Evolutionary conservation across 2,888 invertebrate species (phyloP), one percentile per base, ranked within the genome.

Genomic region (Physocephala rufipes): DNA sequence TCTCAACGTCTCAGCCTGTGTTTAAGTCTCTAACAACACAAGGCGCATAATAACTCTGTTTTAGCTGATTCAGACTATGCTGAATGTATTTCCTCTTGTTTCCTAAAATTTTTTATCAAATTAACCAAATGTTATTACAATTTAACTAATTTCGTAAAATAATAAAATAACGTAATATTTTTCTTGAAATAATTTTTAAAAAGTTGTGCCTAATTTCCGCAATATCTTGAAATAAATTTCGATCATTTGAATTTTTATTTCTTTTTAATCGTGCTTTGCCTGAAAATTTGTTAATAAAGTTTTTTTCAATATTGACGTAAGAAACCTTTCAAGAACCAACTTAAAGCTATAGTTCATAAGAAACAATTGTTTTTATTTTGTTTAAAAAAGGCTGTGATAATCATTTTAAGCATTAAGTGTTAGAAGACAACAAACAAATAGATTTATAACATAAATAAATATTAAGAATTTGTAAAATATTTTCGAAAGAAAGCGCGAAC

Each of bases 331-430:
- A 61, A 28, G 64, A 74, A 67, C 49, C 70, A 62, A 68, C 68
- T 68, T 62, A 68, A 68, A 62, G 49, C 61, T 36, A 68, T 51
- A 74, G 67, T 61, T 67, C 76, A 74, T 71, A 73, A 74, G 74
- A 72, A 74, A 73, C 66, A 76, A 76, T 80, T 80, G 77, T 78
- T 79, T 59, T 74, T 77, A 76, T 80, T 79, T n/a, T n/a, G n/a
- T n/a, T 78, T 76, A 75, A 77, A 78, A 74, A 79, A 76, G 82
- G 81, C 82, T 82, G 82, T 82, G 82, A 82, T 82, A 82, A 78
- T 80, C 79, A 76, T 76, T 71, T 73, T 79, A 75, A 78, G 78
- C 72, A 72, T 75, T 28, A 49, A 71, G 72, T 62, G n/a, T 53
- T 70, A 72, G 65, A 63, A 74, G 73, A 61, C 64, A 63, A 64